Base-by-base conservation (phyloP, 1,140 invertebrate genomes). In the Zaprionus gabonicus region DNA sequence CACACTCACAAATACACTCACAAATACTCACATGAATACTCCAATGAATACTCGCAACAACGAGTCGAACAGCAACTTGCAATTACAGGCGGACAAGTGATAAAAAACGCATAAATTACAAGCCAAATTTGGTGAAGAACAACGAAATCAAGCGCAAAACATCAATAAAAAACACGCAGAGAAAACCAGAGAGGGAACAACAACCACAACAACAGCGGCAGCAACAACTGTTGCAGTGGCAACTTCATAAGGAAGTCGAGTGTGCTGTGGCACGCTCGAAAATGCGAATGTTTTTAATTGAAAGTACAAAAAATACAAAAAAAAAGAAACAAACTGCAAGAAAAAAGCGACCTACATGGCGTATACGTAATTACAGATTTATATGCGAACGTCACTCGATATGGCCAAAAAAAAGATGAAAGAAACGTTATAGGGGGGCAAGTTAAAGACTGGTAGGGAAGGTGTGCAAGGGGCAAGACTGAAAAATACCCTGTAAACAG, bases 321-420 rank as follows among this genome's bases (percentile, higher is more conserved):
- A 23, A 23, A 23, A 23, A 23, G 0, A 53, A 17, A 55, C 56
- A 46, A 31, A 66, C 20, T 20, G 60, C 31, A 25, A 34, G 5
- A 28, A 68, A 71, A 75, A 60, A 72, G 53, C 69, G 82, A 80
- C 78, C 81, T 85, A 88, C 85, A 73, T 80, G 85, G 77, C 85
- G 85, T 88, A 88, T 88, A 85, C 85, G 85, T 90, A 88, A 90
- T 88, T 88, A 88, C 72, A 82, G 85, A 88, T 90, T 90, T 85
- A 88, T 88, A 88, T 88, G 84, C 76, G 84, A 87, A 88, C 66
- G 71, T 68, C 70, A 69, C 49, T 65, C 34, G 75, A 75, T 86
- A 59, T 76, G 77, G n/a, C n/a, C 49, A 12, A 25, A 36, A 63
- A 63, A 53, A 63, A 62, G 41, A 69, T 53, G 46, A 12, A 49